Evolutionary conservation across 2,797 vertebrate genomes (phyloP).

Genomic region (Sarcophilus harrisii): DNA sequence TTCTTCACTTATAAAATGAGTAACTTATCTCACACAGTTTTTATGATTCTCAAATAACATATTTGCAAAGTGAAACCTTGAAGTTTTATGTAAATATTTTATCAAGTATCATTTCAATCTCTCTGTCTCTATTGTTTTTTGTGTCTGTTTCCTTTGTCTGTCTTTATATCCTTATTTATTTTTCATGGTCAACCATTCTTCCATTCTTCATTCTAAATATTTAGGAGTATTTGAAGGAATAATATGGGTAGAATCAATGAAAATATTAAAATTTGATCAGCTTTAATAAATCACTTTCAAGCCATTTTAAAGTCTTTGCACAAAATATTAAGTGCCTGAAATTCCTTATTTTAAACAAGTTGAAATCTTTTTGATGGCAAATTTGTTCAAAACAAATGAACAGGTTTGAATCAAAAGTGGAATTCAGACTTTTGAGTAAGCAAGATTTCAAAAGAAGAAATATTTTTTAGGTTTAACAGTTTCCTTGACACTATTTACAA

Average conservation of each 20-base stretch:
- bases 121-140: neutral
- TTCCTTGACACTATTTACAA: neutral
- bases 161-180: conserved; percentile 2
- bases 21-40: neutral
- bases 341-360: conserved; percentile 31
- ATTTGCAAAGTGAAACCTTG: neutral
- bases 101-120: conserved; percentile 8
- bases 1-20: neutral
- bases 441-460: neutral
- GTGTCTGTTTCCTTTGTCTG: neutral
- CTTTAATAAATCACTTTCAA: neutral
- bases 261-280: neutral
- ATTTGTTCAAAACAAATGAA: too few species aligned
- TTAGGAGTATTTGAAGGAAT: neutral
- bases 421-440: neutral
- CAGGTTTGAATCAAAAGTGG: conserved; percentile 40
- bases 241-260: neutral
- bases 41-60: neutral
- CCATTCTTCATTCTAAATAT: neutral
- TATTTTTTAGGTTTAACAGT: neutral
- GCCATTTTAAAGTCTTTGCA: neutral
- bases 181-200: neutral
- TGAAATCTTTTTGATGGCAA: conserved; percentile 36
- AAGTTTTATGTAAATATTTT: conserved; percentile 11
- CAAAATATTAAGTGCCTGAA: neutral